These are phyloP conservation scores for Euschistus heros DNA, from an alignment of 1,140 invertebrate genomes.

Conservation along the genomic window DNA sequence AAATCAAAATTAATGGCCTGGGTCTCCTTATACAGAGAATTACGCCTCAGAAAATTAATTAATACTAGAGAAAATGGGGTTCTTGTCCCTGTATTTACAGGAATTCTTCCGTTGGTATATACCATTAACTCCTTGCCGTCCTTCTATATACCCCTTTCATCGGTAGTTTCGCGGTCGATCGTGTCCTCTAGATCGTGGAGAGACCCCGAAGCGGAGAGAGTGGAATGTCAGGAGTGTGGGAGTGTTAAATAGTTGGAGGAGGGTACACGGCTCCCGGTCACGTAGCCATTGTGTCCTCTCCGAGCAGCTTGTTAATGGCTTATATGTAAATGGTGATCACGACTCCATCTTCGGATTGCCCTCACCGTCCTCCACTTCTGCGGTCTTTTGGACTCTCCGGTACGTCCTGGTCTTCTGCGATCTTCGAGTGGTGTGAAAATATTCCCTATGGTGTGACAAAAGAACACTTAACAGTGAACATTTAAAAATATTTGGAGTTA, in stretches of 20 bases:
- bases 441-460: no score
- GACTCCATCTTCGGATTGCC: not conserved
- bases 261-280: conserved; percentile 5
- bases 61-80: no score
- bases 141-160: no score
- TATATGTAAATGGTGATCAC: conserved; percentile 16
- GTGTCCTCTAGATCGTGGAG: not conserved
- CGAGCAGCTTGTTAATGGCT: conserved; percentile 4
- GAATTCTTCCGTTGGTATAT: no score
- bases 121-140: no score
- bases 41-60: no score
- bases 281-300: conserved; percentile 7
- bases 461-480: no score
- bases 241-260: conserved; percentile 3
- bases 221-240: not conserved
- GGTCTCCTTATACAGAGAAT: no score
- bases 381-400: not conserved
- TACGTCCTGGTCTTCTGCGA: not conserved
- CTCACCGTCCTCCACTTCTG: not conserved
- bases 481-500: no score
- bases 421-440: not conserved
- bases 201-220: not conserved
- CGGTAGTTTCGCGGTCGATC: no score
- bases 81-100: no score
- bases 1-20: no score